A percentile compares a stretch with the other conserved stretches of the same genome.
Conservation (phyloP, 2,888 invertebrate species). For the Melipona bicolor region DNA sequence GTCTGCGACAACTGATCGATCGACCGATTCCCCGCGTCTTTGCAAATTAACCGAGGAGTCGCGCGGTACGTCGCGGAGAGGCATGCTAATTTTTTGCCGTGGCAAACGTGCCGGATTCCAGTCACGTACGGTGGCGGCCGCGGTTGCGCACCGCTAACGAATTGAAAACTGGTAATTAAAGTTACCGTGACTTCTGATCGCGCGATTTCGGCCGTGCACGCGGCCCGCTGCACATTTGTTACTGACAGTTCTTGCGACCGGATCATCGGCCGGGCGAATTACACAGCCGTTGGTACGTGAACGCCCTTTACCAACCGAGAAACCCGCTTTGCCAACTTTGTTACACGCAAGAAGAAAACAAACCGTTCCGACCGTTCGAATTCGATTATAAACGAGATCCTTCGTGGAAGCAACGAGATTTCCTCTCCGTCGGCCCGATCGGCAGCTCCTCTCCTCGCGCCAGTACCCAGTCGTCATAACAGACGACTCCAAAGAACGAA, state of each 20-base stretch:
- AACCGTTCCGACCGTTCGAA: conserved; percentile 11
- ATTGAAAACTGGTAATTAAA: conserved; percentile 76
- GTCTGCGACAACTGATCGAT: conserved; percentile 47
- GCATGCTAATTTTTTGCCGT: conserved; percentile 73
- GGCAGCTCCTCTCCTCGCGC: not conserved
- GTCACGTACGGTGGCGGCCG: conserved; percentile 67
- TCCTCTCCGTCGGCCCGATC: not conserved
- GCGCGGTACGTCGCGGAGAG: conserved; percentile 60
- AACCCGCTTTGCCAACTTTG: not conserved
- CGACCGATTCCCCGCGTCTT: conserved; percentile 66
- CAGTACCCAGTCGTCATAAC: not conserved
- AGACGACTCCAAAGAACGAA: not conserved
- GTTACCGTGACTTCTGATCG: conserved; percentile 70
- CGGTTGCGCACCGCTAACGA: conserved; percentile 72
- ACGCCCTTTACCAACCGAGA: conserved; percentile 5
- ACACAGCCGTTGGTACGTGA: conserved; percentile 4
- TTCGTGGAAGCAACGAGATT: conserved; percentile 3
- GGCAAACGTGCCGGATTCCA: conserved; percentile 60
- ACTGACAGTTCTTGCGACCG: conserved; percentile 39
- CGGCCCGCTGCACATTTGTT: conserved; percentile 48
- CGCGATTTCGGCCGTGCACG: conserved; percentile 42
- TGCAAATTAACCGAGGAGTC: conserved; percentile 66
- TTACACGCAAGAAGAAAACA: conserved; percentile 8
- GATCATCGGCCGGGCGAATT: conserved; percentile 38
- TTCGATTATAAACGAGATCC: conserved; percentile 13